Evolutionary conservation across 2,888 invertebrate genomes (phyloP).

Genomic region (Hoplodrina ambigua): DNA sequence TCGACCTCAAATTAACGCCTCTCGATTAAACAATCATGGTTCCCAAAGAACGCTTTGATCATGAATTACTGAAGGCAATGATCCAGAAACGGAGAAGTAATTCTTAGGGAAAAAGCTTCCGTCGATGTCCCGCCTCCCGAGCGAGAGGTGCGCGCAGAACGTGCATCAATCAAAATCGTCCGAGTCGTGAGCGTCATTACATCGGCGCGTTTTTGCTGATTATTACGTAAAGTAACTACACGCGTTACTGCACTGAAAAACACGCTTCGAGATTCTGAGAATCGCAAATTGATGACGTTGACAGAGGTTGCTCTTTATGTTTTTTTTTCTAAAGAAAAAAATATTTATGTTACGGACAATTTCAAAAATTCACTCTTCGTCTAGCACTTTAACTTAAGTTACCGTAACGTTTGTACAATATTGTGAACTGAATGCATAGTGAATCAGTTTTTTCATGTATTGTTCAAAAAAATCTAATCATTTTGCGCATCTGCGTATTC

Average conservation of each 20-base stretch:
- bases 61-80: slow-evolving; percentile 28
- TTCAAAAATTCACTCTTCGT: not conserved
- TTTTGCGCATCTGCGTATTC: slow-evolving; percentile 26
- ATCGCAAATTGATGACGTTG: slow-evolving; percentile 35
- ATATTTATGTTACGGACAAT: slow-evolving; percentile 1
- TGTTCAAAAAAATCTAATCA: slow-evolving; percentile 13
- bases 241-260: slow-evolving; percentile 40
- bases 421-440: not conserved
- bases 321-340: slow-evolving; percentile 14
- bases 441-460: not conserved
- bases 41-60: slow-evolving; percentile 5
- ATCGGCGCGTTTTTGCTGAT: slow-evolving; percentile 52
- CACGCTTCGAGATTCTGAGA: slow-evolving; percentile 39
- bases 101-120: slow-evolving; percentile 31
- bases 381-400: not conserved
- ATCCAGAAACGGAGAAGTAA: slow-evolving; percentile 18
- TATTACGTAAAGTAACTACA: slow-evolving; percentile 44
- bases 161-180: slow-evolving; percentile 57
- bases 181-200: slow-evolving; percentile 45
- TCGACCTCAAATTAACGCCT: not conserved
- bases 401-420: not conserved
- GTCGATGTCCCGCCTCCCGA: not conserved
- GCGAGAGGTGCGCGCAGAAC: slow-evolving; percentile 6
- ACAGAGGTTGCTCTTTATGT: slow-evolving; percentile 32
- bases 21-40: not conserved